Percentiles rank a stretch among this genome's conserved stretches.
These are phyloP conservation scores for Dermatemys mawii DNA, from an alignment of 2,113 vertebrate species.

Conservation along the genomic window DNA sequence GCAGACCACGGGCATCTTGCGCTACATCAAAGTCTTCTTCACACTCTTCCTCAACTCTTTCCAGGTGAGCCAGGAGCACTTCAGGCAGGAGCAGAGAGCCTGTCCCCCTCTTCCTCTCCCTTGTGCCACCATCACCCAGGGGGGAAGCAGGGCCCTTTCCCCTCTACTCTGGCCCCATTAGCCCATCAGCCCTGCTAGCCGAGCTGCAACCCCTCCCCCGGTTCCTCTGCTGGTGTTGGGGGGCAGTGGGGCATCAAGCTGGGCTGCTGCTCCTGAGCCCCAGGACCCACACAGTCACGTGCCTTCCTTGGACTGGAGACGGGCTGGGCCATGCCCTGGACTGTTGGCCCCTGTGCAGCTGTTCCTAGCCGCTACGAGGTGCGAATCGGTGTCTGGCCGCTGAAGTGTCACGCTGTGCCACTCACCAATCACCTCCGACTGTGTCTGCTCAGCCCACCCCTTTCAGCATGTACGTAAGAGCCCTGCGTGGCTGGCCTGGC, in stretches of 20 bases:
- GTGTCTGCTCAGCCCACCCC: not conserved
- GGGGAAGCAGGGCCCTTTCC: not conserved
- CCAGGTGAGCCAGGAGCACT: slow-evolving; percentile 71
- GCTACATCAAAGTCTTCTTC: slow-evolving; percentile 85
- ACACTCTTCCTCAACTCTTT: slow-evolving; percentile 87
- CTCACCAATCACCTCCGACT: not conserved
- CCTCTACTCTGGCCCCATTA: not conserved
- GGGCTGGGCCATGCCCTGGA: too few relatives aligned
- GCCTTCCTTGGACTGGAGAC: not conserved
- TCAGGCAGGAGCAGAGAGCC: not conserved
- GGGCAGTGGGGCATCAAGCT: not conserved
- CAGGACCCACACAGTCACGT: not conserved
- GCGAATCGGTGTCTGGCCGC: not conserved
- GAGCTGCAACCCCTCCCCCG: not conserved
- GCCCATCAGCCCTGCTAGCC: not conserved
- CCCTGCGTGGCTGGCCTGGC: not conserved
- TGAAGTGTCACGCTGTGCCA: not conserved
- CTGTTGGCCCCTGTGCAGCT: too few relatives aligned
- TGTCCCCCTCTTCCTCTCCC: not conserved
- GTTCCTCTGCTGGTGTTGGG: not conserved
- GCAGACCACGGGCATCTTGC: slow-evolving; percentile 83
- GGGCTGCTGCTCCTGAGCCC: not conserved
- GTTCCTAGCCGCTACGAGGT: too few relatives aligned
- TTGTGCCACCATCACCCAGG: not conserved
- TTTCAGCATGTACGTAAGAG: not conserved